Percentiles rank a stretch among this genome's conserved stretches.
Evolutionary conservation across 2,888 invertebrate genomes (phyloP).

Genomic region (Lapara coniferarum): DNA sequence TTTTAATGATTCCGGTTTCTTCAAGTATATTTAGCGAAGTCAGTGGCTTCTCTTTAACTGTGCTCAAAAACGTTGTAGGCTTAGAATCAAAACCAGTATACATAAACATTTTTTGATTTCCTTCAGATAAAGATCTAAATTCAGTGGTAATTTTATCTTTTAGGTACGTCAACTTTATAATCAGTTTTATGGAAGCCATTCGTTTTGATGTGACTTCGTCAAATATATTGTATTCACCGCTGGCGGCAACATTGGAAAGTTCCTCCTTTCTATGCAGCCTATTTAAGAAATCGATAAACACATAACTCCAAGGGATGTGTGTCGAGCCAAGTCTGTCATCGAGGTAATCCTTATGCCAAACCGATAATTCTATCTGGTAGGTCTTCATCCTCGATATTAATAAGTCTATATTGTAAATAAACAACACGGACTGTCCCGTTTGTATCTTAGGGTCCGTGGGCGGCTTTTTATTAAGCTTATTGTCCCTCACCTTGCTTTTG

Average conservation of each 20-base stretch:
- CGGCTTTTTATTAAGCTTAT: conserved; percentile 34
- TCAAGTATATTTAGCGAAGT: conserved; percentile 28
- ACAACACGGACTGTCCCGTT: conserved; percentile 51
- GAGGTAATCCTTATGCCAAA: conserved; percentile 52
- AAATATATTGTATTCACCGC: conserved; percentile 55
- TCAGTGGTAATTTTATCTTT: conserved; percentile 45
- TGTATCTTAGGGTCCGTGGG: conserved; percentile 41
- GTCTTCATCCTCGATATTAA: conserved; percentile 59
- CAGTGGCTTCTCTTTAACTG: conserved; percentile 30
- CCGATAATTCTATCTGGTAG: conserved; percentile 60
- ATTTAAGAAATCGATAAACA: conserved; percentile 56
- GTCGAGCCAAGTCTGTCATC: conserved; percentile 55
- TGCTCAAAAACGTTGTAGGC: conserved; percentile 32
- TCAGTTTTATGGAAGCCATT: conserved; percentile 59
- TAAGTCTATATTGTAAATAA: conserved; percentile 46
- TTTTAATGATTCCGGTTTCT: conserved; percentile 50
- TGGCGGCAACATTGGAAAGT: conserved; percentile 43
- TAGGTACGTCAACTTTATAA: conserved; percentile 55
- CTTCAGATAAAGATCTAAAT: conserved; percentile 36
- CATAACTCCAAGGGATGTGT: conserved; percentile 59
- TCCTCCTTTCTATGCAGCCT: conserved; percentile 39
- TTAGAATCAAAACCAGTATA: conserved; percentile 36
- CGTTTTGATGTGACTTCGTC: conserved; percentile 59
- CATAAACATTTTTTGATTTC: conserved; percentile 35
- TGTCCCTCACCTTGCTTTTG: conserved; percentile 44